Evolutionary conservation across 2,888 invertebrate genomes (phyloP).

Genomic region (Phania funesta): DNA sequence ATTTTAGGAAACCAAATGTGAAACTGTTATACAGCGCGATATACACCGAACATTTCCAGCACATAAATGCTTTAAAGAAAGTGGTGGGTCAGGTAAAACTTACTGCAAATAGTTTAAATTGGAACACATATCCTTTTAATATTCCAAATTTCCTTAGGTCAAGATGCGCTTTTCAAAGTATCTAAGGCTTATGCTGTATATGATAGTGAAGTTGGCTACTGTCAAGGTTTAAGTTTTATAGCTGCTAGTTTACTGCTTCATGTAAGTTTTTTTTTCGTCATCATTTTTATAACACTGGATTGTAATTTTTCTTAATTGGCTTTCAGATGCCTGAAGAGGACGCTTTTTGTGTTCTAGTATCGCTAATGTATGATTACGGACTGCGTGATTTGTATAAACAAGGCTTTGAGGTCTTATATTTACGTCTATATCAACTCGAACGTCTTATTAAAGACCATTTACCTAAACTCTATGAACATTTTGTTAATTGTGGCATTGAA

Average conservation of each 20-base stretch:
- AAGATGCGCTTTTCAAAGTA: conserved; percentile 96
- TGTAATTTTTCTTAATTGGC: not conserved
- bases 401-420: conserved; percentile 97
- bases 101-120: not conserved
- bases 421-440: conserved; percentile 96
- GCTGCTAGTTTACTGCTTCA: conserved; percentile 97
- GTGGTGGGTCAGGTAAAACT: conserved; percentile 85
- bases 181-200: conserved; percentile 98
- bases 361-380: conserved; percentile 98
- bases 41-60: conserved; percentile 99
- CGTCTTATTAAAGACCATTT: conserved; percentile 92
- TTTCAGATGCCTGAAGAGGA: conserved; percentile 99
- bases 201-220: conserved; percentile 98
- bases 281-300: not conserved
- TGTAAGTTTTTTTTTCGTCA: conserved; percentile 83
- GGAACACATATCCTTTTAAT: not conserved
- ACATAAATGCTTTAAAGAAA: conserved; percentile 98
- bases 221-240: conserved; percentile 98
- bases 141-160: conserved; percentile 84
- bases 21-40: conserved; percentile 96
- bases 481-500: conserved; percentile 91
- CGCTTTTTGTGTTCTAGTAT: conserved; percentile 97
- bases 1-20: conserved; percentile 94
- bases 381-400: conserved; percentile 97
- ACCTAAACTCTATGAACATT: conserved; percentile 90